These are phyloP conservation scores for Scotopteryx bipunctaria DNA, from an alignment of 2,888 invertebrate species.

Conservation along the genomic window DNA sequence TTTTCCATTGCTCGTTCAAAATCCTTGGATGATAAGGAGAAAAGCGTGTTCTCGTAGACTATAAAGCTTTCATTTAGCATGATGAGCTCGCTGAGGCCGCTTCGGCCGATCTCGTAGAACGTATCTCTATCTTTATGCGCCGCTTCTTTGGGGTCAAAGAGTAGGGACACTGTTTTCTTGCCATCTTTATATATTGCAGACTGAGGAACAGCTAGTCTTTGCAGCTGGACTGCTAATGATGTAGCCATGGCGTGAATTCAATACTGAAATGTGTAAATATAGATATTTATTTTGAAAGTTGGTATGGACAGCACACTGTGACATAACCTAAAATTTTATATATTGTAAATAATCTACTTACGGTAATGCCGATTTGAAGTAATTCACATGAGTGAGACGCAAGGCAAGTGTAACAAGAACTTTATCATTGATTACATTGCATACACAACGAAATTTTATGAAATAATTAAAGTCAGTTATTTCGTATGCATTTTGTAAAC, in stretches of 20 bases:
- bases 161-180: slow-evolving; percentile 89
- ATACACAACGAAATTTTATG: no score
- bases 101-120: slow-evolving; percentile 93
- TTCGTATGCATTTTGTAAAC: no score
- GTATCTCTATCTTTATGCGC: slow-evolving; percentile 92
- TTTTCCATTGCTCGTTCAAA: slow-evolving; percentile 92
- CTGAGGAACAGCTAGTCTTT: slow-evolving; percentile 89
- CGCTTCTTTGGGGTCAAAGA: slow-evolving; percentile 96
- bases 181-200: slow-evolving; percentile 86
- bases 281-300: no score
- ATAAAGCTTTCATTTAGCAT: slow-evolving; percentile 88
- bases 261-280: no score
- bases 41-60: slow-evolving; percentile 89
- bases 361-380: neutral
- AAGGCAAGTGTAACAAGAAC: no score
- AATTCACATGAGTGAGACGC: no score
- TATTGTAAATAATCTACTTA: neutral
- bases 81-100: slow-evolving; percentile 92
- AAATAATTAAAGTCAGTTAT: no score
- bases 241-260: slow-evolving; percentile 85
- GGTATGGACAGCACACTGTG: neutral
- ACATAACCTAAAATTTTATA: neutral
- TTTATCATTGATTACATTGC: no score
- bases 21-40: slow-evolving; percentile 88
- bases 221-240: slow-evolving; percentile 90